Evolutionary conservation across 2,888 invertebrate genomes (phyloP).

Genomic region (Empis livida): DNA sequence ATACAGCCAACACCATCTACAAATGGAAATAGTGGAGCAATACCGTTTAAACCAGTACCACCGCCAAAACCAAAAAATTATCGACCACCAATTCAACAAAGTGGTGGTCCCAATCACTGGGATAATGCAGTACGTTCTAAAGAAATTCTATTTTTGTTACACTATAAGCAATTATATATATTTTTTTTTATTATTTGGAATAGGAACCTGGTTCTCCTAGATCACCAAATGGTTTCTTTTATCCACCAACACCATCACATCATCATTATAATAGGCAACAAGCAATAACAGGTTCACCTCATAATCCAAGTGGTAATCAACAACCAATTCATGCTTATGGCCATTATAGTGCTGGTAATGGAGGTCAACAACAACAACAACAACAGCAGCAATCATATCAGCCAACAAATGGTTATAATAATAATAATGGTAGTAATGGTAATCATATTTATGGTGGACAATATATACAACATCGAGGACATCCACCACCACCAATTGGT

Average conservation of each 20-base stretch:
- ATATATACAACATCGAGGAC: conserved; percentile 33
- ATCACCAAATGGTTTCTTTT: conserved; percentile 36
- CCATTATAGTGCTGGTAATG: conserved; percentile 22
- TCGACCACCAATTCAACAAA: conserved; percentile 52
- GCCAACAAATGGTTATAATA: conserved; percentile 25
- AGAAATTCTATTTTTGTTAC: not conserved
- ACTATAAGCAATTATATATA: conserved; percentile 3
- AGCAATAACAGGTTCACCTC: conserved; percentile 25
- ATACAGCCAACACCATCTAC: conserved; percentile 24
- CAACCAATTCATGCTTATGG: conserved; percentile 20
- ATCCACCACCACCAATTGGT: conserved; percentile 34
- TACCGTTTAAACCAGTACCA: conserved; percentile 73
- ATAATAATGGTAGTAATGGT: conserved; percentile 21
- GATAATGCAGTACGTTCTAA: conserved; percentile 39
- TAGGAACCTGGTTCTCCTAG: conserved; percentile 34
- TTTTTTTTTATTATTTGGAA: conserved; percentile 3
- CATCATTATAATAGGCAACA: conserved; percentile 30
- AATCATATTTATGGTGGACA: conserved; percentile 30
- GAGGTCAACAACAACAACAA: conserved; percentile 24
- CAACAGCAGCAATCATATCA: conserved; percentile 31
- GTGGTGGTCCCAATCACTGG: conserved; percentile 25
- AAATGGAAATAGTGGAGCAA: conserved; percentile 25
- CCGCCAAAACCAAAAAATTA: conserved; percentile 91
- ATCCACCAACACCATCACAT: conserved; percentile 32
- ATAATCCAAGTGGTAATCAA: conserved; percentile 12